Evolutionary conservation across 2,113 vertebrate species (phyloP).

Genomic region (Rhegmatorhina hoffmannsi): DNA sequence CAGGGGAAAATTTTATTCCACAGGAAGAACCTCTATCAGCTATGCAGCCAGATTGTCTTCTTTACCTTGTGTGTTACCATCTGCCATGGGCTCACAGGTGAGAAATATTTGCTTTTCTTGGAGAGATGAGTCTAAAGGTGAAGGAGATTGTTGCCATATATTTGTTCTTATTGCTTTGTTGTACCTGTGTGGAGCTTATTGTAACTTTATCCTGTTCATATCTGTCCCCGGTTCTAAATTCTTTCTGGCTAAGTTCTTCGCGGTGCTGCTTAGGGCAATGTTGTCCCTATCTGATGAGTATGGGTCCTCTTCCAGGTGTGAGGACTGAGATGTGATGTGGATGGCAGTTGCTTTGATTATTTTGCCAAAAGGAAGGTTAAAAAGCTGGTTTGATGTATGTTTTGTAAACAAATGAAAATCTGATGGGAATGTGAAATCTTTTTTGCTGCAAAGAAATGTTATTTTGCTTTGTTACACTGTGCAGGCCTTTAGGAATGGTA

Average conservation of each 20-base stretch:
- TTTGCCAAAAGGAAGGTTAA: background rate
- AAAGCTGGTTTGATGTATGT: background rate
- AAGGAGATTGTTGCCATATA: background rate
- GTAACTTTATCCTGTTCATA: background rate
- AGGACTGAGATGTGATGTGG: background rate
- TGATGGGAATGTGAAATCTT: background rate
- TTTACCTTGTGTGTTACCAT: background rate
- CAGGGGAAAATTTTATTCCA: background rate
- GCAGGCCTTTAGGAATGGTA: background rate
- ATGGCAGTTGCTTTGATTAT: background rate
- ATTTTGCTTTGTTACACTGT: background rate
- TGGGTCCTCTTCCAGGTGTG: background rate
- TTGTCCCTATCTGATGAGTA: background rate
- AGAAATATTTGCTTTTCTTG: background rate
- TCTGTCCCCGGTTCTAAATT: background rate
- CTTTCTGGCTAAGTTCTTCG: background rate
- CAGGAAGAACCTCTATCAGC: background rate
- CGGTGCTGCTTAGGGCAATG: background rate
- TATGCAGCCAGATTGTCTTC: background rate
- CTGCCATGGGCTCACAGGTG: background rate
- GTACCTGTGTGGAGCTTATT: background rate
- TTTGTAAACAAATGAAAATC: background rate
- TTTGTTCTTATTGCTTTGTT: background rate
- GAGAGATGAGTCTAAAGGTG: background rate
- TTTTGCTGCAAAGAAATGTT: background rate